Base-by-base conservation (phyloP, 2,888 invertebrate genomes). In the Eupithecia pulchellata region DNA sequence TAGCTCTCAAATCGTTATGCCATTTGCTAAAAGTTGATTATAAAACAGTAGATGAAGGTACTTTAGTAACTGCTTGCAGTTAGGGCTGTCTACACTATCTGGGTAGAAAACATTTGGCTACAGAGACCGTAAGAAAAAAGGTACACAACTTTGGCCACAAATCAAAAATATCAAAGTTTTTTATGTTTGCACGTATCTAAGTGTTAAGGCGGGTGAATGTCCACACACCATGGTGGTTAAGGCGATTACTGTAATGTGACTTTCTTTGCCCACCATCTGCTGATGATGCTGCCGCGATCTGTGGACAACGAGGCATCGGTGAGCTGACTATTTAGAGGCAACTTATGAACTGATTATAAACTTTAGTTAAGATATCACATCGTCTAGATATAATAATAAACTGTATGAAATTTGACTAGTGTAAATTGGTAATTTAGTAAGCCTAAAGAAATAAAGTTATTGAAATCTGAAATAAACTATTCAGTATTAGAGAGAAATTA, bases 241-340 rank as follows among this genome's bases (percentile, higher is more conserved):
- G 96, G 86, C 97, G 95, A 95, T 96, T 96, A 96, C 95, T 95
- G 95, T 96, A 95, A 95, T 96, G 96, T 89, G 96, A 95, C 95
- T 97, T 97, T 95, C 96, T 96, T 92, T 95, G 95, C 96, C 95
- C 96, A 96, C 96, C 96, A 84, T 95, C 95, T 75, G 89, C 82
- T 79, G 89, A 84, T 77, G 87, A 86, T 17, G 89, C 86, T 73
- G 81, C 86, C 73, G 89, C 93, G 57, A 73, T 73, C 95, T 95
- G 92, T 32, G 90, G 91, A 86, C 84, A 87, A 85, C 32, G 34
- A 36, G 17, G 11, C 17, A 17, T 29, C 4, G 14, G 57, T 57
- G 57, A 57, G 29, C 14, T 17, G 17, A 17, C 17, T 6, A 6
- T 27, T 14, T 27, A 14, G 27, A 27, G 2, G 25, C 13, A 55